phyloP scores from a whole-genome alignment of 2,888 invertebrate species.

The Tuberolachnus salignus region DNA sequence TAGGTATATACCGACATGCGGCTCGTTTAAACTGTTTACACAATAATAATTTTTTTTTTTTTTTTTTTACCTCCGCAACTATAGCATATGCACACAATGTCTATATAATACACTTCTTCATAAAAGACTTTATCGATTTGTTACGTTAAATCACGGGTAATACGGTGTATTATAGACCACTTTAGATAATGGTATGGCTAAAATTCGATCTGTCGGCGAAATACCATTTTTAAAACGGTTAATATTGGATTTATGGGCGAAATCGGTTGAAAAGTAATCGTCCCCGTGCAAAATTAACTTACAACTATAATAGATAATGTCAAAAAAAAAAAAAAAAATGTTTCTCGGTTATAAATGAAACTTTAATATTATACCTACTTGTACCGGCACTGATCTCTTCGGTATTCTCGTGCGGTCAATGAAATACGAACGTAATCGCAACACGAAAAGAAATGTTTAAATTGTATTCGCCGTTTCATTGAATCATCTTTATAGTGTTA shows the following conservation, averaged over 20 bases:
- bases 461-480: neutral
- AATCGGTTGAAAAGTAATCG: neutral
- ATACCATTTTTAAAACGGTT: neutral
- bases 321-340: no score
- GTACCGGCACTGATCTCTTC: no score
- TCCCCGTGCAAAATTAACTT: neutral
- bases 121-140: neutral
- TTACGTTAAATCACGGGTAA: constrained; percentile 23
- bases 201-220: neutral
- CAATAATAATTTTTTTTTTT: neutral
- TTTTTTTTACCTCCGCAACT: neutral
- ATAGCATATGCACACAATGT: neutral
- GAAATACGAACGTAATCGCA: neutral
- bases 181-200: neutral
- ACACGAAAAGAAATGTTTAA: neutral
- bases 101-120: neutral
- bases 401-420: neutral
- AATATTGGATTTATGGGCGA: neutral
- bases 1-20: no score
- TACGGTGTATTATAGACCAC: constrained; percentile 22
- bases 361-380: no score
- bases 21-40: neutral
- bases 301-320: neutral
- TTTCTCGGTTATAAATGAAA: no score
- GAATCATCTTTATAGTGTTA: neutral